Conservation (phyloP, 1,140 invertebrate genomes). For the Apis mellifera region DNA sequence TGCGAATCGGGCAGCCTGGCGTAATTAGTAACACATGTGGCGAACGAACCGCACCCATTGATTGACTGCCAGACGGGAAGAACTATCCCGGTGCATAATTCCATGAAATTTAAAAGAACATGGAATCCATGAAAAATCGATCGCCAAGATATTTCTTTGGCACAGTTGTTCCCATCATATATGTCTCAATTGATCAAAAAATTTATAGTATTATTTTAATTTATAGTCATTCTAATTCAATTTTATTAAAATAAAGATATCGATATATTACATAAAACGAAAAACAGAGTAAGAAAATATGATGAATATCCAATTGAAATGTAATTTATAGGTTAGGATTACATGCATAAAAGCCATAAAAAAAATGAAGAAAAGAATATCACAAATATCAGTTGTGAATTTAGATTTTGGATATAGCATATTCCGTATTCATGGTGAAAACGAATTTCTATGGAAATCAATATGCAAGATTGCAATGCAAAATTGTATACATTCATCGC, state of each 20-base stretch:
- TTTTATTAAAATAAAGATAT: too few relatives aligned
- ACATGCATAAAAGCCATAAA: too few relatives aligned
- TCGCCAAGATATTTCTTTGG: too few relatives aligned
- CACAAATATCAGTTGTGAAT: background rate
- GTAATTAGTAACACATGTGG: slow-evolving; percentile 74
- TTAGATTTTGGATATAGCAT: background rate
- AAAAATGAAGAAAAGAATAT: background rate
- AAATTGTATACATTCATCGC: background rate
- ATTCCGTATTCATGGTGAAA: background rate
- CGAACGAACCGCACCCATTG: slow-evolving; percentile 56
- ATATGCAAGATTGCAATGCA: slow-evolving; percentile 2
- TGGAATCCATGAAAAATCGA: background rate
- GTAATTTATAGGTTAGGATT: too few relatives aligned
- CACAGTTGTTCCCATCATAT: background rate
- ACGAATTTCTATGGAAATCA: slow-evolving; percentile 51
- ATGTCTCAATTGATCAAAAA: background rate
- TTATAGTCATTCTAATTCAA: background rate
- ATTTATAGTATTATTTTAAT: background rate
- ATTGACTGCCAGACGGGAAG: slow-evolving; percentile 42
- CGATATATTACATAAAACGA: too few relatives aligned
- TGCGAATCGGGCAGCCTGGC: slow-evolving; percentile 49
- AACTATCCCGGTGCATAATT: background rate
- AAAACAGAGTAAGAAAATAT: too few relatives aligned
- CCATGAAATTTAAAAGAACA: background rate
- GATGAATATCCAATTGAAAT: too few relatives aligned